Base-by-base conservation (phyloP, 2,113 vertebrate species). In the Boleophthalmus pectinirostris region DNA sequence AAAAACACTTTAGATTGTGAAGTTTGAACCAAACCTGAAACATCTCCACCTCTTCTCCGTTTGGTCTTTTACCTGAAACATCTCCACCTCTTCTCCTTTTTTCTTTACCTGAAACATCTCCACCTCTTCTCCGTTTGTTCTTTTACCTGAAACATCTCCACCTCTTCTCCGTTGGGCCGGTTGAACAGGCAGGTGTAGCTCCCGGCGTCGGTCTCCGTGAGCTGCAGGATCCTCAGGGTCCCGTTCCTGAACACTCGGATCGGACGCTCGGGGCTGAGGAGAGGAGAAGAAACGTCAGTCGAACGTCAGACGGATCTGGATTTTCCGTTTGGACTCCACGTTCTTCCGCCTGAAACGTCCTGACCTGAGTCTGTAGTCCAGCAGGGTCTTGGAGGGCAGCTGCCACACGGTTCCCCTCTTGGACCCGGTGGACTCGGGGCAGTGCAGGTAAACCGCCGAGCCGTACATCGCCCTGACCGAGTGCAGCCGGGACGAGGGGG, bases 381-480 rank as follows among this genome's bases (percentile, higher is more conserved):
- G 49, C 33, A 93, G 79, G 9, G 64, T 85, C 74, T 88, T 94
- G 64, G 94, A 93, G 13, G 94, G 93, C 0, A 94, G 78, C 23
- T 90, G 92, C 94, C 94, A 94, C 21, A 91, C 47, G 1, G 93
- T 92, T 6, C 92, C 92, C 72, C 82, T 85, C 29, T 70, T 60
- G 8, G 89, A 91, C 29, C 74, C 77, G 0, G 75, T 86, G 15
- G 93, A 94, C 80, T 92, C 92, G 15, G 92, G 91, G 76, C 94
- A 94, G 80, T 94, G 92, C 24, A 94, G 85, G 80, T 89, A 94
- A 38, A 94, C 92, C 25, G 91, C 91, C 33, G 93, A 93, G 33
- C 93, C 92, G 1, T 93, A 93, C 89, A 92, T 91, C 11, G 93
- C 94, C n/a, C 89, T 89, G 66, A 94, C 87, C 46, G 77, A 78